Evolutionary conservation across 2,888 invertebrate species (phyloP), one percentile per base, ranked within the genome.

Genomic region (Oxyscelio sp.): DNA sequence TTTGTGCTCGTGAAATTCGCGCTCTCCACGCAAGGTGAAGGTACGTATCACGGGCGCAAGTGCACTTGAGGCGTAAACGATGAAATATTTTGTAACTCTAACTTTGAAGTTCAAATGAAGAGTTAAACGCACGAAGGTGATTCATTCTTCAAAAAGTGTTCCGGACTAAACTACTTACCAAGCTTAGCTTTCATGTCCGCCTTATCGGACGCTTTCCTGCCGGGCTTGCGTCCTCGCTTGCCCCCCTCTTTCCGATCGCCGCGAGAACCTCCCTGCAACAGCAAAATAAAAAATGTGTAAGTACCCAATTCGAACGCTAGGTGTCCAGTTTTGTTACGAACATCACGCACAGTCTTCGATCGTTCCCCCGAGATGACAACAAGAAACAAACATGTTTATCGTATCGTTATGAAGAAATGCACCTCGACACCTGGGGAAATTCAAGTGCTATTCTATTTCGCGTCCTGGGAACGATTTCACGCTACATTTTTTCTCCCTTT

Each of bases 151-250:
- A n/a, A n/a, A n/a, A n/a, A n/a, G n/a, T n/a, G n/a, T n/a, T n/a
- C n/a, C 52, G 6, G 38, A 5, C 11, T 21, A 58, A 56, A 34
- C 38, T 13, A 40, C 95, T 94, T 95, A 98, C 98, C 98, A 90
- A 99, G 96, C 95, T 98, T 98, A 85, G 98, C 98, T 96, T 97
- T 98, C 95, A 98, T 97, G 95, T 99, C 98, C 94, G 98, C 96
- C 95, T 98, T 98, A 93, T 98, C 98, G 90, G 96, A 96, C 90
- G 97, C 96, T 95, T 97, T 98, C 94, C 97, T 96, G 92, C 97
- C 98, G 86, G 98, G 98, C 95, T 97, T 97, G 92, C 98, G 97
- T 94, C 98, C 98, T 91, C 98, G 96, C 95, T 97, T 97, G 88
- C 97, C 97, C 88, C 97, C 96, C 95, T 98, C 98, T 93, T 97